Evolutionary conservation across 2,113 vertebrate genomes (phyloP).

Genomic region (Passer montanus): DNA sequence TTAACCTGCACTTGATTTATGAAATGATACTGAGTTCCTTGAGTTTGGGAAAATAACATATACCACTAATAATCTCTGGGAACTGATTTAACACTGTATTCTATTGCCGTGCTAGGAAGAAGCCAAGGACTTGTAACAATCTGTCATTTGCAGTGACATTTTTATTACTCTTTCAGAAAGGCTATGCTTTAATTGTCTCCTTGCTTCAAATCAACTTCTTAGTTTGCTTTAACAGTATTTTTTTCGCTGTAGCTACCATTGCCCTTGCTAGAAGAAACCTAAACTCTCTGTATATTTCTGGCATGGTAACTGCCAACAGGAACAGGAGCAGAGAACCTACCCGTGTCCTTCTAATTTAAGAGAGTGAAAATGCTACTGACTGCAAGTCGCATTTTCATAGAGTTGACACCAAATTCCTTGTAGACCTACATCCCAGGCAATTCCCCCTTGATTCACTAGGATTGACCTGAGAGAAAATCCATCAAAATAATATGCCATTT

Average conservation of each 20-base stretch:
- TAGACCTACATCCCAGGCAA: neutral
- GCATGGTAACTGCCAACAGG: neutral
- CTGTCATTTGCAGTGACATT: constrained; percentile 59
- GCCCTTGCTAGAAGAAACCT: constrained; percentile 11
- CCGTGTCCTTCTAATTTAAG: neutral
- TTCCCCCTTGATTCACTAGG: neutral
- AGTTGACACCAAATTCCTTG: constrained; percentile 1
- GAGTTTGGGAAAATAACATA: constrained; percentile 46
- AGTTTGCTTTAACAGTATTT: constrained; percentile 11
- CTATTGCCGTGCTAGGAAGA: constrained; percentile 30
- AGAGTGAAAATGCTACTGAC: constrained; percentile 25
- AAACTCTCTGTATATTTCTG: neutral
- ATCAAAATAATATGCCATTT: neutral
- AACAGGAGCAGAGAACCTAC: neutral
- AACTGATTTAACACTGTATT: constrained; percentile 57
- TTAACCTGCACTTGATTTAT: constrained; percentile 46
- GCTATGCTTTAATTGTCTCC: constrained; percentile 65
- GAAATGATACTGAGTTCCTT: constrained; percentile 27
- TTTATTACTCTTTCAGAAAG: constrained; percentile 67
- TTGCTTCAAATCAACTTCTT: constrained; percentile 54
- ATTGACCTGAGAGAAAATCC: neutral
- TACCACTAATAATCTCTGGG: constrained; percentile 55
- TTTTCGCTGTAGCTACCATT: neutral
- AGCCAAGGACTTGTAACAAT: constrained; percentile 68
- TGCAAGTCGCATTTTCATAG: constrained; percentile 10